phyloP scores from a whole-genome alignment of 2,888 invertebrate species.

The Erebia ligea region DNA sequence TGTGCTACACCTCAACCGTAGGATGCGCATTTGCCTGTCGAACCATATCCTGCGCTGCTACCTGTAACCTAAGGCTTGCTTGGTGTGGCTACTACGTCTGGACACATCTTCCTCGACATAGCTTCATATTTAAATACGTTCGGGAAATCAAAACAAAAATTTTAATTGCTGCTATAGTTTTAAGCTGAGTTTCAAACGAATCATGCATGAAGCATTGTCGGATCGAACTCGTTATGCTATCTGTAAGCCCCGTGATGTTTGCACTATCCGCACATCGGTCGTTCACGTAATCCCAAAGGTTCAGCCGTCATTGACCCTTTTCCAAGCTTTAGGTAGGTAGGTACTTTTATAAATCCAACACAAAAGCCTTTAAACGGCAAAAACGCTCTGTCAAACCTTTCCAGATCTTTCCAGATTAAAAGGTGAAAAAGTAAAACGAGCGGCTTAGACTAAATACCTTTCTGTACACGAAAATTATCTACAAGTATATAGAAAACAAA shows the following conservation, averaged over 20 bases:
- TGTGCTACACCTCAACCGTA: no score
- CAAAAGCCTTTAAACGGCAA: constrained; percentile 16
- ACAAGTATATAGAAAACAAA: no score
- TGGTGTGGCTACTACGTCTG: no score
- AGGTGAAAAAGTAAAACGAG: constrained; percentile 3
- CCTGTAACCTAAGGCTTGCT: no score
- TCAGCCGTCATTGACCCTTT: constrained; percentile 19
- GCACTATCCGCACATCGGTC: constrained; percentile 19
- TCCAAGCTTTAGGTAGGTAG: not conserved
- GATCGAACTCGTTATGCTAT: constrained; percentile 28
- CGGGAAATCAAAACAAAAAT: no score
- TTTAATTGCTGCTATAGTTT: not conserved
- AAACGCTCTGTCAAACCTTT: constrained; percentile 15
- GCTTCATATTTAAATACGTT: no score
- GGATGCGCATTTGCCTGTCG: no score
- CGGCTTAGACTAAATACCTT: not conserved
- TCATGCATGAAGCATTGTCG: constrained; percentile 4
- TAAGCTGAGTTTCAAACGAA: not conserved
- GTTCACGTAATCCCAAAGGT: constrained; percentile 16
- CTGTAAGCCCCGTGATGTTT: constrained; percentile 23
- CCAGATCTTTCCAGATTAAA: constrained; percentile 9
- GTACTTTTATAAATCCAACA: constrained; percentile 20
- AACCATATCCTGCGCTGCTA: no score
- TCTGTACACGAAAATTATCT: not conserved
- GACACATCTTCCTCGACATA: no score